Base-by-base conservation (phyloP, 1,140 invertebrate species). In the Wiebesia pumilae region DNA sequence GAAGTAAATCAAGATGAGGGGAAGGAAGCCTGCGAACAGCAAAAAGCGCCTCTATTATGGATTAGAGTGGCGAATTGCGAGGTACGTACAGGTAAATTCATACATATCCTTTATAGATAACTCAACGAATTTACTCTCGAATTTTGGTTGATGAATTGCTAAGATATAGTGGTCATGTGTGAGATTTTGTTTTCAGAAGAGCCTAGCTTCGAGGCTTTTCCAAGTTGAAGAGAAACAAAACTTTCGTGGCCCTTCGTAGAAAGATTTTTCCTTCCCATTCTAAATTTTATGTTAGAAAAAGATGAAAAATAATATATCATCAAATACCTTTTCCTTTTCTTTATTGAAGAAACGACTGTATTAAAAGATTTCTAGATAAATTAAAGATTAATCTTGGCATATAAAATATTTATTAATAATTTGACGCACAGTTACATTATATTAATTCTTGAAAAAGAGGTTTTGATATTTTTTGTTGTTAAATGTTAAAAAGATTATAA, bases 161-260 rank as follows among this genome's bases (percentile, higher is more conserved):
- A 27, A 58, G 19, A 58, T 4, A 16, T 35, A 30, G 19, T 24
- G 3, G 0, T 38, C 24, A 19, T 6, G 16, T 4, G 21, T 19
- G 69, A n/a, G 3, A 43, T 77, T 71, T 86, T 81, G 75, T 86
- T 88, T 65, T 6, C 3, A 79, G 19, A 30, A 27, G 27, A 24
- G 10, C 10, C 24, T 27, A 14, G 51, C 14, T 62, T 24, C 58
- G 58, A 27, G 38, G 24, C 38, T 75, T 43, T 35, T 30, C 35
- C 19, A 71, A 12, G 24, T 30, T 30, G 27, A 12, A 65, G n/a
- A 6, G n/a, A 67, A 30, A 67, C 62, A 9, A 69, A 69, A 69
- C 71, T 75, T 24, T 12, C 12, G 38, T 24, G 35, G 69, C 33
- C 3, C 43, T 75, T 3, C 21, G 38, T 38, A n/a, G 27, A 1